phyloP scores from a whole-genome alignment of 2,113 vertebrate genomes.

The Cottus gobio region DNA sequence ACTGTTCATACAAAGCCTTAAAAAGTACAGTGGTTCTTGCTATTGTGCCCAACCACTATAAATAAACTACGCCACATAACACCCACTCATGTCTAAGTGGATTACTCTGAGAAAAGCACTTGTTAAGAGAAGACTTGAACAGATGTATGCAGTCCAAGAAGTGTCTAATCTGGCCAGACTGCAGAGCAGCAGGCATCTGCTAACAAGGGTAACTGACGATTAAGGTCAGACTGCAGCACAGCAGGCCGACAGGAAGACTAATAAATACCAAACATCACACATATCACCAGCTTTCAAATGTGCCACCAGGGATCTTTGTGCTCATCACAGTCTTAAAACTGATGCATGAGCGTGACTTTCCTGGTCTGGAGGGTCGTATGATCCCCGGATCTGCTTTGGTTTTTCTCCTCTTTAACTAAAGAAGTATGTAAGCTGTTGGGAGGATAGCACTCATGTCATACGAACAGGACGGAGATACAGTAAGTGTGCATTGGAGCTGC shows the following conservation, averaged over 20 bases:
- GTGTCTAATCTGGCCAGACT: slow-evolving; percentile 75
- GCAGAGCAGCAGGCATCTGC: slow-evolving; percentile 68
- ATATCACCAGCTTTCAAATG: slow-evolving; percentile 24
- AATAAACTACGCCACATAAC: slow-evolving; percentile 14
- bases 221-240: slow-evolving; percentile 71
- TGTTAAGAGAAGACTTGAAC: slow-evolving; percentile 56
- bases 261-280: slow-evolving; percentile 53
- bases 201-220: slow-evolving; percentile 79
- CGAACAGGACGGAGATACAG: neutral
- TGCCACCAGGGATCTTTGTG: slow-evolving; percentile 26
- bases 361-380: neutral
- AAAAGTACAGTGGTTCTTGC: neutral
- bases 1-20: neutral
- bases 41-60: slow-evolving; percentile 26
- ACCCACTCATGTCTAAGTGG: slow-evolving; percentile 58
- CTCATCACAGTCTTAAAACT: slow-evolving; percentile 15
- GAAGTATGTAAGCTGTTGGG: neutral
- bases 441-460: neutral
- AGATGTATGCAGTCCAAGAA: slow-evolving; percentile 58
- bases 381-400: neutral
- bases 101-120: slow-evolving; percentile 67
- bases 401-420: neutral
- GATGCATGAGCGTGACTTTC: slow-evolving; percentile 22
- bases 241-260: slow-evolving; percentile 44
- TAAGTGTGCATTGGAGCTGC: neutral